Base-by-base conservation (phyloP, 2,797 vertebrate genomes). In the Anolis apletophallus region DNA sequence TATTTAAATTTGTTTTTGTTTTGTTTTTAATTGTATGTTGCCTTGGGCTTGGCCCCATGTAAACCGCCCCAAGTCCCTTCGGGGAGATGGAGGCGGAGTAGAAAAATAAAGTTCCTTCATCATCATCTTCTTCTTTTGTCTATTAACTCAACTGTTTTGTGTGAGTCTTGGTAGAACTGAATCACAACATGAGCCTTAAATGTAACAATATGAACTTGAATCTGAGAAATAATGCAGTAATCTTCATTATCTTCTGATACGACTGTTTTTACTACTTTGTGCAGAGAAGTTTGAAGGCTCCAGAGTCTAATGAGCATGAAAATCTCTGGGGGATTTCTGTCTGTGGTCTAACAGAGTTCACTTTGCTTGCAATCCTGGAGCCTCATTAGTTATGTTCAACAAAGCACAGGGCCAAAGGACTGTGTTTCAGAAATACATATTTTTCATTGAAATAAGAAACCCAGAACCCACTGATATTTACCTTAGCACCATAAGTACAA, bases 271-370 rank as follows among this genome's bases (percentile, higher is more conserved):
- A 84, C 74, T 73, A 89, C 71, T 82, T 13, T 0, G 0, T 8
- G 64, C 3, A 54, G 81, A 82, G 72, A 94, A 93, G 54, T 89
- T 74, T 90, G 93, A 94, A 86, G 85, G 36, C 57, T 90, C 85
- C 90, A 88, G 79, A 89, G 80, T 69, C 79, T 91, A 92, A 95
- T 2, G 54, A 95, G 90, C 86, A 78, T 84, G 92, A 91, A 93
- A 94, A 90, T 90, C 88, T 93, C 81, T 69, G 87, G 89, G 89
- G 83, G 86, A 83, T 89, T 90, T 91, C 87, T 86, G 81, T 64
- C 88, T 91, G 29, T 16, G 59, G 5, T 1, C 82, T 77, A 80
- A 12, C 3, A 87, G 87, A 81, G 82, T 87, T 94, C 87, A 71
- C 34, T 89, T 85, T 77, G 73, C 69, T 80, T 94, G 87, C 93